These are phyloP conservation scores for Notospermus geniculatus DNA, from an alignment of 1,140 invertebrate genomes.

Conservation along the genomic window DNA sequence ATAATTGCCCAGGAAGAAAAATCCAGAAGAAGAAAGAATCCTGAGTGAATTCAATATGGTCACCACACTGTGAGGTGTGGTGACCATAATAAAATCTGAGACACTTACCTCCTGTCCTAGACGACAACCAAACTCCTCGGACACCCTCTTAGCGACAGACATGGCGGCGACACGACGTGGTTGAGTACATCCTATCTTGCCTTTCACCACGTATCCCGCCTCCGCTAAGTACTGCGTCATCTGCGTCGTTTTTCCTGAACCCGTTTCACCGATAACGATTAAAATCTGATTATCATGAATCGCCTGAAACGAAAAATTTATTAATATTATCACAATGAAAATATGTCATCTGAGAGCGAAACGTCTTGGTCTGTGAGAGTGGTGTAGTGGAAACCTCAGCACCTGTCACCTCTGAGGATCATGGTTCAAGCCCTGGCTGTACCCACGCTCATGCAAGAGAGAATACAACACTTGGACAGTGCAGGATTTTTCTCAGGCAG, in stretches of 20 bases:
- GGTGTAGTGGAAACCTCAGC: no score
- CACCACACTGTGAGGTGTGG: no score
- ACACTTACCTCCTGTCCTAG: conserved; percentile 87
- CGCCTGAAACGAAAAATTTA: conserved; percentile 62
- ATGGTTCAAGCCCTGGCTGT: no score
- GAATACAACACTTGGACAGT: no score
- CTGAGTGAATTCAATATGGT: no score
- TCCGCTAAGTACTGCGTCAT: conserved; percentile 99
- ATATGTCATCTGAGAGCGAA: background rate
- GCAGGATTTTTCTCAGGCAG: no score
- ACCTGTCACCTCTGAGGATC: no score
- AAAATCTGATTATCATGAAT: conserved; percentile 96
- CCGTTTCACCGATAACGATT: conserved; percentile 99
- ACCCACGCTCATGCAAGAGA: no score
- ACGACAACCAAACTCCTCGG: conserved; percentile 96
- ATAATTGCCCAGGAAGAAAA: no score
- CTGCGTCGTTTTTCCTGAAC: conserved; percentile 98
- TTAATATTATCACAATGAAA: background rate
- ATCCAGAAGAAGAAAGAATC: no score
- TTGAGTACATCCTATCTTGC: conserved; percentile 97
- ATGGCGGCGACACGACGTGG: conserved; percentile 95
- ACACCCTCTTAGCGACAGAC: conserved; percentile 97
- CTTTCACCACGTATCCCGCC: conserved; percentile 85
- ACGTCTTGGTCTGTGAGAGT: background rate
- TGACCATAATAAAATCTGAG: no score